Evolutionary conservation across 2,113 vertebrate genomes (phyloP).

Genomic region (Ardeotis arabs): DNA sequence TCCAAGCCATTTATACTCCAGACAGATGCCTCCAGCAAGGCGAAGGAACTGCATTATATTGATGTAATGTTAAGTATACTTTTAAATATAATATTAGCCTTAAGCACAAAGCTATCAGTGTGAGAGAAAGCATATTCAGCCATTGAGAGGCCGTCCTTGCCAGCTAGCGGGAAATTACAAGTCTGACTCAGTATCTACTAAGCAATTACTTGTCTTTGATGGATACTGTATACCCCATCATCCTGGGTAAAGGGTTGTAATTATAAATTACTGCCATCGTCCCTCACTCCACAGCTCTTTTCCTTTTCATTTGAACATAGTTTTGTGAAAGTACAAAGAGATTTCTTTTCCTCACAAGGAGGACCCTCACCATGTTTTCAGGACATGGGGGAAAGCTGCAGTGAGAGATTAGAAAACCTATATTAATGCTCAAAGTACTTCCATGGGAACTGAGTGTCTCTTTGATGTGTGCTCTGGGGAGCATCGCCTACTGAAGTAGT

Average conservation of each 20-base stretch:
- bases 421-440: neutral
- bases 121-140: neutral
- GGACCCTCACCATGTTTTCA: neutral
- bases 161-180: conserved; percentile 22
- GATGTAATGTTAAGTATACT: neutral
- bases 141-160: neutral
- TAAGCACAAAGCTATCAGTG: neutral
- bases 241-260: neutral
- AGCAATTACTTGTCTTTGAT: conserved; percentile 7
- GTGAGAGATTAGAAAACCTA: neutral
- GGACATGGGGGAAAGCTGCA: neutral
- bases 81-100: conserved; percentile 9
- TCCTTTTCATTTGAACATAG: neutral
- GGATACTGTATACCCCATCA: neutral
- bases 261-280: neutral
- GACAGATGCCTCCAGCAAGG: neutral
- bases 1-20: neutral
- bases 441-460: neutral
- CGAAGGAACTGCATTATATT: neutral
- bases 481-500: neutral
- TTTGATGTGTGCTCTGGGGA: neutral
- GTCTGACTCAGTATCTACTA: neutral
- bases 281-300: neutral
- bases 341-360: neutral
- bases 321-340: neutral